Evolutionary conservation across 2,888 invertebrate genomes (phyloP).

Genomic region (Xestia c-nigrum): DNA sequence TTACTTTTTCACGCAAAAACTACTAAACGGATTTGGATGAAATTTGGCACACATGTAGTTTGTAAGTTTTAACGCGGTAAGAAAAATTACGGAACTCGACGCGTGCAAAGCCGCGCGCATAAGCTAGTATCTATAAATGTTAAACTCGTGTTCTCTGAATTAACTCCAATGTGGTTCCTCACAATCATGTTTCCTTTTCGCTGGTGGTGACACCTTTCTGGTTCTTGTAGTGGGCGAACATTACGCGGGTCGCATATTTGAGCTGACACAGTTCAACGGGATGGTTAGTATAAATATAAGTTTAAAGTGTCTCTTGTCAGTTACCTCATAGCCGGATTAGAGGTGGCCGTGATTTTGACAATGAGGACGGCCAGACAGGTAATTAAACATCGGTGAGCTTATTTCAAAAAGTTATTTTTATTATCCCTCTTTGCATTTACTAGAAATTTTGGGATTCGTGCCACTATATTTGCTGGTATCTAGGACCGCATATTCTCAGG

Average conservation of each 20-base stretch:
- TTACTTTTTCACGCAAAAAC: too few species aligned
- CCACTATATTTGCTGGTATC: background rate
- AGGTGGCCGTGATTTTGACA: background rate
- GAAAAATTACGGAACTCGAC: too few species aligned
- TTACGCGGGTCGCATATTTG: constrained; percentile 65
- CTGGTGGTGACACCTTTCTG: background rate
- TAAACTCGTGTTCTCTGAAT: background rate
- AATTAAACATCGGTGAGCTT: background rate
- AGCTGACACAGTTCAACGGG: constrained; percentile 65
- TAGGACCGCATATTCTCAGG: background rate
- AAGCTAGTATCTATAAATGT: too few species aligned
- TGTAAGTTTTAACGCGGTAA: too few species aligned
- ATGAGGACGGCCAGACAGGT: background rate
- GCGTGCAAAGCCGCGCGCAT: too few species aligned
- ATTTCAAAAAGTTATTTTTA: background rate
- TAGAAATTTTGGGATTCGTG: background rate
- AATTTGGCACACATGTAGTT: too few species aligned
- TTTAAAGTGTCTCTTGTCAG: constrained; percentile 40
- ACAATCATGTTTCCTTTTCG: background rate
- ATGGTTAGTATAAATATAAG: constrained; percentile 1
- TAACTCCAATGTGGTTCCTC: background rate
- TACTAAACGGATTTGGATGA: too few species aligned
- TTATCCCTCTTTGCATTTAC: background rate
- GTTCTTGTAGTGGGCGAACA: background rate
- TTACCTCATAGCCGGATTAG: constrained; percentile 18